Percentiles rank a stretch among this genome's conserved stretches.
phyloP scores from a whole-genome alignment of 2,113 vertebrate species.

The Abramis brama region DNA sequence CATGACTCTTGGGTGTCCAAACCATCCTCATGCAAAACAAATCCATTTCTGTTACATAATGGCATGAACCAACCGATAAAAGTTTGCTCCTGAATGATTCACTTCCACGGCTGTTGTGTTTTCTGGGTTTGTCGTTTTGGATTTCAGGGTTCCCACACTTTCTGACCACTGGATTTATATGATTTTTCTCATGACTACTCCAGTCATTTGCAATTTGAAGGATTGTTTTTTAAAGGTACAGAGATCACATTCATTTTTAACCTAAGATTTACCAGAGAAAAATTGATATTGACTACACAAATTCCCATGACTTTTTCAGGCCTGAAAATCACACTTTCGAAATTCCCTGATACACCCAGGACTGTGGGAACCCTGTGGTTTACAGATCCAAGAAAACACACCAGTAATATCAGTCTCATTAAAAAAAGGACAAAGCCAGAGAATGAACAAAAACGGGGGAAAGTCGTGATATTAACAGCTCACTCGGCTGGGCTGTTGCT shows the following conservation, averaged over 20 bases:
- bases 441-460: neutral
- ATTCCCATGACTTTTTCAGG: neutral
- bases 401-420: slow-evolving; percentile 4
- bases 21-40: slow-evolving; percentile 37
- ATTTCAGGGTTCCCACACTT: slow-evolving; percentile 5
- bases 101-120: neutral
- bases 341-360: neutral
- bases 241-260: neutral
- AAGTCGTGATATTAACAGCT: slow-evolving; percentile 76
- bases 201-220: neutral
- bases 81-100: neutral
- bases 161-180: neutral
- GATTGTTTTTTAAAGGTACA: neutral
- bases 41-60: slow-evolving; percentile 8
- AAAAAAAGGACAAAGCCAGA: neutral
- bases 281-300: neutral
- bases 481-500: slow-evolving; percentile 89
- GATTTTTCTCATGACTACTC: neutral
- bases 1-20: slow-evolving; percentile 13
- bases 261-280: neutral
- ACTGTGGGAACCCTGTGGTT: slow-evolving; percentile 21
- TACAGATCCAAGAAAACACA: neutral
- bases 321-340: neutral
- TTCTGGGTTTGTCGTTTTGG: neutral
- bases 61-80: neutral